Base-by-base conservation (phyloP, 1,140 invertebrate genomes). In the Rhizoglyphus robini region DNA sequence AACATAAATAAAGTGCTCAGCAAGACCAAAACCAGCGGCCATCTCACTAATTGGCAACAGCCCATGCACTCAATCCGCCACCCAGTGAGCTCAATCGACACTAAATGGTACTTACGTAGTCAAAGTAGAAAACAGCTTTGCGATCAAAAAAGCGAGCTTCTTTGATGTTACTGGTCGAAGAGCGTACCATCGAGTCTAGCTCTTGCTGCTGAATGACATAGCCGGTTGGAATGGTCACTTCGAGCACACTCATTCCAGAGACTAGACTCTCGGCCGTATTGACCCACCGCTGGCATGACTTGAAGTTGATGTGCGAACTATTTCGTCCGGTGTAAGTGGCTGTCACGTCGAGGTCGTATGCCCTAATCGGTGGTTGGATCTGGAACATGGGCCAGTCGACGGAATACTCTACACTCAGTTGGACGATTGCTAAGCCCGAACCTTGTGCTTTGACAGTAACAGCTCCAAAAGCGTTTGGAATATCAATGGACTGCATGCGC, bases 401-500 rank as follows among this genome's bases (percentile, higher is more conserved):
- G 78, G 95, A 93, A 74, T 95, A 94, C 72, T 91, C 87, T n/a
- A 93, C 88, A 51, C 87, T 86, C 83, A 96, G 85, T 78, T 96
- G 90, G 46, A 93, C 78, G 69, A 94, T 86, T 1, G 91, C 91
- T 74, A 88, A 88, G 25, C 93, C 93, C 20, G 88, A 86, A 65
- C 93, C 93, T 74, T 86, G 86, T 0, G 88, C 90, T 72, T 88
- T 83, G 0, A 95, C 85, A 74, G 88, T 88, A 0, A 95, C 86
- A 13, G 87, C 90, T 68, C 92, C 92, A 86, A 87, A 96, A 58
- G 90, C 89, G 75, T 88, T 83, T 0, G 88, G 88, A 74, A 93
- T 90, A 84, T 88, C 84, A 62, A 90, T 81, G 60, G 75, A 81
- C 74, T 90, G 88, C 68, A 88, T 76, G 63, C 76, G 76, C 1